Percentiles rank a stretch among this genome's conserved stretches.
Conservation (phyloP, 2,113 vertebrate genomes). For the Meleagris gallopavo region DNA sequence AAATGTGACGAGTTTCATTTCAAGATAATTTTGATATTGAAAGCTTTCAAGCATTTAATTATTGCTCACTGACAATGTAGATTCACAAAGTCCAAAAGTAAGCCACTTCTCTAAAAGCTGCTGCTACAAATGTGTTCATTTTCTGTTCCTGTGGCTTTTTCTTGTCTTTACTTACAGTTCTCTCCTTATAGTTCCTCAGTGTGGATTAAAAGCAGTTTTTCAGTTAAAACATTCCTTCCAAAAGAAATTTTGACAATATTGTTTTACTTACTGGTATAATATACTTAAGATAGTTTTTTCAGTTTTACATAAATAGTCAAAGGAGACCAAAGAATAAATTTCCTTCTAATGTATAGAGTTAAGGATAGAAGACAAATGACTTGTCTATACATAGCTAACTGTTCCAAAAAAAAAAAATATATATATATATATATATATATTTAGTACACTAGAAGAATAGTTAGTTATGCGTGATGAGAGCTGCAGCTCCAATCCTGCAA, state of each 20-base stretch:
- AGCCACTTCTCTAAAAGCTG: not conserved
- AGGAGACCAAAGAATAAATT: not conserved
- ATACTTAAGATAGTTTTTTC: not conserved
- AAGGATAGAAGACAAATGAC: not conserved
- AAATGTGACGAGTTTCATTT: constrained; percentile 20
- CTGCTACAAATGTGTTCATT: not conserved
- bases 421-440: no score
- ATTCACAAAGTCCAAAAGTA: not conserved
- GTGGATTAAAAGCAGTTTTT: not conserved
- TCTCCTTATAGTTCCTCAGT: not conserved
- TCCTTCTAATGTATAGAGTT: not conserved
- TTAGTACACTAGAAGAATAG: no score
- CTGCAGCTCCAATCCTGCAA: constrained; percentile 84
- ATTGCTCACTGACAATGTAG: not conserved
- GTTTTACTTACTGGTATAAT: not conserved
- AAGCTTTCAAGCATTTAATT: constrained; percentile 27
- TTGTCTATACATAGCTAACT: not conserved
- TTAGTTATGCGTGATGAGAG: no score
- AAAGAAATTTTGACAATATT: not conserved
- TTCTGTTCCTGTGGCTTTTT: not conserved
- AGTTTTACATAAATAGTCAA: not conserved
- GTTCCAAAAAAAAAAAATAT: not conserved
- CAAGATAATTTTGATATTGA: constrained; percentile 10
- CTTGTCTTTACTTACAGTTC: not conserved
- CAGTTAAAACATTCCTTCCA: not conserved